Conservation (phyloP, 2,797 vertebrate species). For the Oreochromis grahami region DNA sequence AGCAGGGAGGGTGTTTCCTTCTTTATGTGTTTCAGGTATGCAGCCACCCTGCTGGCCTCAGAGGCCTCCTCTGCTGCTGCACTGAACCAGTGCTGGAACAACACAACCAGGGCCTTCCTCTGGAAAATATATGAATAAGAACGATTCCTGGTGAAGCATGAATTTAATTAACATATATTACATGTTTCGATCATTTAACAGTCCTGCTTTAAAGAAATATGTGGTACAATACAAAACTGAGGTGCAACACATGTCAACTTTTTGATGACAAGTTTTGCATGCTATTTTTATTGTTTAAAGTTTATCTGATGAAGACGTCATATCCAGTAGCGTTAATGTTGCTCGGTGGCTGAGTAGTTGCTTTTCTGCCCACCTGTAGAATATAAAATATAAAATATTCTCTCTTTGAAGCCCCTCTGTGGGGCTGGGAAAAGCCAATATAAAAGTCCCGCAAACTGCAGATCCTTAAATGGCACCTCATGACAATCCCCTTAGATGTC, state of each 20-base stretch:
- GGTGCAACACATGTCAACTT: not conserved
- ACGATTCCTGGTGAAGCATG: not conserved
- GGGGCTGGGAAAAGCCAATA: not conserved
- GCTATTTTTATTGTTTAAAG: not conserved
- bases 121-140: conserved; percentile 11
- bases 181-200: not conserved
- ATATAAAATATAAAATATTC: not conserved
- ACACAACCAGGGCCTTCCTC: conserved; percentile 73
- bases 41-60: conserved; percentile 68
- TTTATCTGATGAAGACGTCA: not conserved
- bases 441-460: not conserved
- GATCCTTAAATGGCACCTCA: not conserved
- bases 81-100: conserved; percentile 92
- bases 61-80: conserved; percentile 86
- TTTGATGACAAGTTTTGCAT: not conserved
- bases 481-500: not conserved
- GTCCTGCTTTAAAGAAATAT: not conserved
- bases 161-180: not conserved
- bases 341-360: not conserved
- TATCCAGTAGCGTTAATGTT: not conserved
- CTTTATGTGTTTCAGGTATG: conserved; percentile 75
- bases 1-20: conserved; percentile 74
- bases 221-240: not conserved
- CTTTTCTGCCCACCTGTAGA: not conserved
- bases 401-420: accelerated